These are phyloP conservation scores for Amblyornis subalaris DNA, from an alignment of 2,113 vertebrate species.

Conservation along the genomic window DNA sequence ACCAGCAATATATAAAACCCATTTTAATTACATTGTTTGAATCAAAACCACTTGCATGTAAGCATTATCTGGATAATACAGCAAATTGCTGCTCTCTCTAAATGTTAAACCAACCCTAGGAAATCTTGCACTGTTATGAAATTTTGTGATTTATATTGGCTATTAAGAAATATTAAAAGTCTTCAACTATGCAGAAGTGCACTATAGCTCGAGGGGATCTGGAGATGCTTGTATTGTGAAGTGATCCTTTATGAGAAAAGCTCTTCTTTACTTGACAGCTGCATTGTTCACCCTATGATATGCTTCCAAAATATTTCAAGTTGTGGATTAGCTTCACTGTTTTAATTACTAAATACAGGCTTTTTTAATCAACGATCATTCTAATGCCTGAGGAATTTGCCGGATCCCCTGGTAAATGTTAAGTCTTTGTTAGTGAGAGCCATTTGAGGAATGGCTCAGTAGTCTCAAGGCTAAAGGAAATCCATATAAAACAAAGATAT, in stretches of 20 bases:
- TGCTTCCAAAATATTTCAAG: slow-evolving; percentile 54
- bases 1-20: slow-evolving; percentile 14
- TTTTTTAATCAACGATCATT: slow-evolving; percentile 58
- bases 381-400: slow-evolving; percentile 65
- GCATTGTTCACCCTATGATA: slow-evolving; percentile 5
- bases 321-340: slow-evolving; percentile 52
- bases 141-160: slow-evolving; percentile 56
- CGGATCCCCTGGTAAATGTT: slow-evolving; percentile 58
- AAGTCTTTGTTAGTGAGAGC: slow-evolving; percentile 65
- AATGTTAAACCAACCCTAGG: slow-evolving; percentile 40
- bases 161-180: slow-evolving; percentile 63
- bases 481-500: slow-evolving; percentile 61
- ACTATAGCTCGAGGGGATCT: background rate
- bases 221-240: slow-evolving; percentile 24
- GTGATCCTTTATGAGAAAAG: slow-evolving; percentile 34
- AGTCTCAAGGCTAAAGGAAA: slow-evolving; percentile 49
- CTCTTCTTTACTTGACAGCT: slow-evolving; percentile 47
- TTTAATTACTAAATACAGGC: slow-evolving; percentile 62
- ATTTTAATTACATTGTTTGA: slow-evolving; percentile 18
- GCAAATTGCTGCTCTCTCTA: slow-evolving; percentile 32
- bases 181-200: slow-evolving; percentile 34
- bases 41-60: slow-evolving; percentile 28
- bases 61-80: slow-evolving; percentile 9
- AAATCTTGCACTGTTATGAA: slow-evolving; percentile 45
- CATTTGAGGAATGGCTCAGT: slow-evolving; percentile 51